Conservation (phyloP, 2,113 vertebrate species). For the Perognathus longimembris region DNA sequence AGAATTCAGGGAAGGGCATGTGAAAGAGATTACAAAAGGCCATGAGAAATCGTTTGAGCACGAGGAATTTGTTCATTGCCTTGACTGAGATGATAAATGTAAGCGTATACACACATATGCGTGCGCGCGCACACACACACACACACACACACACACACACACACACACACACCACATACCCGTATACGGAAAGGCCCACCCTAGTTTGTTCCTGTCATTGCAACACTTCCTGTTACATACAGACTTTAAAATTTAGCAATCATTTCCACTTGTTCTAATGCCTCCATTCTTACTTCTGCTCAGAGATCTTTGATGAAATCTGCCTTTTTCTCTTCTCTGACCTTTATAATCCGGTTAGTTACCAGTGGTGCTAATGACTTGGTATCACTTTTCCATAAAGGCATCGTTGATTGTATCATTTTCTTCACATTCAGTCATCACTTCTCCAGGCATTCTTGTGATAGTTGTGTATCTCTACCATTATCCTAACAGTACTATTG, state of each 20-base stretch:
- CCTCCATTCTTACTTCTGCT: not conserved
- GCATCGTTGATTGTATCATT: not conserved
- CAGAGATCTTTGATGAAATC: not conserved
- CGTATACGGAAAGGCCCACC: not conserved
- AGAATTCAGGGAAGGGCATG: not conserved
- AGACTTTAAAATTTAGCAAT: not conserved
- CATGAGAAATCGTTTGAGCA: not conserved
- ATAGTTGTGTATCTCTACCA: not conserved
- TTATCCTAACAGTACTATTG: not conserved
- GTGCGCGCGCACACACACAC: too few species aligned
- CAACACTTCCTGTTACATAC: not conserved
- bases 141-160: too few species aligned
- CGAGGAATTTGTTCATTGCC: not conserved
- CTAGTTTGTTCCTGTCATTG: not conserved
- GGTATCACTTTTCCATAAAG: not conserved
- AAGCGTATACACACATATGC: too few species aligned
- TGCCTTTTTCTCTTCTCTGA: not conserved
- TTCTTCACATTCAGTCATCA: not conserved
- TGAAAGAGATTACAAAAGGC: not conserved
- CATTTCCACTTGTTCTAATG: not conserved
- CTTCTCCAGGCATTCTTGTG: too few species aligned
- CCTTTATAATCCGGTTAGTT: not conserved
- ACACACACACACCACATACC: too few species aligned
- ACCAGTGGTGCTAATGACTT: not conserved
- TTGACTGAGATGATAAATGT: not conserved